Evolutionary conservation across 1,140 invertebrate genomes (phyloP).

Genomic region (Campoletis sonorensis): DNA sequence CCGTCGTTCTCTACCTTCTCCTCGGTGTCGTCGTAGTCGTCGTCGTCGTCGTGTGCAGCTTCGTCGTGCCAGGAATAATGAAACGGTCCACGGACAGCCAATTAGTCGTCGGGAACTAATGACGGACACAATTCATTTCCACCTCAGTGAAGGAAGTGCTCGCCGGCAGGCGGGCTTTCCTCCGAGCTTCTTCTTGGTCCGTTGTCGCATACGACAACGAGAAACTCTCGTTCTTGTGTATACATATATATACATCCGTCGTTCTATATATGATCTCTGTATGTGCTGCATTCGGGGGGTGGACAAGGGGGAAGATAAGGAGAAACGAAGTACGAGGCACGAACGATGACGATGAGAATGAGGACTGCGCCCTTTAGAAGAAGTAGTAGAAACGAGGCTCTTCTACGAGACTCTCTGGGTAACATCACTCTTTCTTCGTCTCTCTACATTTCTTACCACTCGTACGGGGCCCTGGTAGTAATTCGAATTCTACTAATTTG

Average conservation of each 20-base stretch:
- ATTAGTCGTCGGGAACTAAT: slow-evolving; percentile 50
- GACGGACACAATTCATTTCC: slow-evolving; percentile 48
- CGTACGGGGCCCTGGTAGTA: slow-evolving; percentile 28
- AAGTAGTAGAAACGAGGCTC: slow-evolving; percentile 8
- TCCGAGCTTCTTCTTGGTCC: background rate
- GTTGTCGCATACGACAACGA: slow-evolving; percentile 11
- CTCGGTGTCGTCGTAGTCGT: slow-evolving; percentile 7
- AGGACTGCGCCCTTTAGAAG: background rate
- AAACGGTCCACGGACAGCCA: slow-evolving; percentile 49
- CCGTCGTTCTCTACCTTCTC: slow-evolving; percentile 2
- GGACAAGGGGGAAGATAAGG: slow-evolving; percentile 1
- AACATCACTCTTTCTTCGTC: background rate
- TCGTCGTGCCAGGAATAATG: slow-evolving; percentile 48
- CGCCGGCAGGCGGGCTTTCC: background rate
- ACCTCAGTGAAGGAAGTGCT: slow-evolving; percentile 34
- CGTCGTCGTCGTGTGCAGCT: slow-evolving; percentile 26
- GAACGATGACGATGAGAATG: background rate
- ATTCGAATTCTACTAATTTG: slow-evolving; percentile 49
- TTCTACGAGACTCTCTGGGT: background rate
- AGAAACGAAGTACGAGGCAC: slow-evolving; percentile 15
- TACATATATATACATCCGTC: background rate
- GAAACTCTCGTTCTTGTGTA: slow-evolving; percentile 21
- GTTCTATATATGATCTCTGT: background rate
- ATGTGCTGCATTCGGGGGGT: background rate
- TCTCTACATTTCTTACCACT: background rate